Conservation (phyloP, 2,113 vertebrate genomes). For the Philantomba maxwellii region DNA sequence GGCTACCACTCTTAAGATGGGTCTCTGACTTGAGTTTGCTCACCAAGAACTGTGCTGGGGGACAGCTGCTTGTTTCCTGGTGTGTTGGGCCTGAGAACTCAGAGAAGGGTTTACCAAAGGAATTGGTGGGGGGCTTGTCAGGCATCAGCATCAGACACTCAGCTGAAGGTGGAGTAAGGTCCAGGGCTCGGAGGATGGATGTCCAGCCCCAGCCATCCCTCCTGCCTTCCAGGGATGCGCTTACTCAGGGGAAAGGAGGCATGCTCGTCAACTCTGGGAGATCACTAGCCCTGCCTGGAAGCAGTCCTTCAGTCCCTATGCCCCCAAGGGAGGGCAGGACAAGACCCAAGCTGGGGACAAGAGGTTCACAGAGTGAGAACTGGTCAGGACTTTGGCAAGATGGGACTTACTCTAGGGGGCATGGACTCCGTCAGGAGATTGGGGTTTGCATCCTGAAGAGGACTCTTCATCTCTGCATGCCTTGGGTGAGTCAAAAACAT, state of each 20-base stretch:
- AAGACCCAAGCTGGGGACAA: not conserved
- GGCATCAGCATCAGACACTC: not conserved
- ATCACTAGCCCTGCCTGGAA: not conserved
- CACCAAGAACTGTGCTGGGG: not conserved
- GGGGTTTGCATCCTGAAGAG: not conserved
- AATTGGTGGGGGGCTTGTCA: not conserved
- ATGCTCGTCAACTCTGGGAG: not conserved
- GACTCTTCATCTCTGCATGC: not conserved
- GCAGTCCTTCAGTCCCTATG: not conserved
- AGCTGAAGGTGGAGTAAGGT: not conserved
- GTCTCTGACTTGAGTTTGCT: not conserved
- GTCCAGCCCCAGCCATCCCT: not conserved
- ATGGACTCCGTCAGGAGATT: not conserved
- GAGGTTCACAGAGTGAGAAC: not conserved
- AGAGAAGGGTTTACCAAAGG: not conserved
- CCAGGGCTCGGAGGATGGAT: not conserved
- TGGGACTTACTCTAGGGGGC: not conserved
- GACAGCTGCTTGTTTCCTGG: not conserved
- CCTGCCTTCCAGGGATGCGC: not conserved
- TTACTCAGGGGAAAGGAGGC: not conserved
- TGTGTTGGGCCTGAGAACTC: not conserved
- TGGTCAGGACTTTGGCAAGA: not conserved
- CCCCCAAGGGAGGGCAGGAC: not conserved
- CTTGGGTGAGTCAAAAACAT: not conserved
- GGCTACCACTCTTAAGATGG: not conserved